Base-by-base conservation (phyloP, 2,797 vertebrate genomes). In the Triplophysa yarkandensis region DNA sequence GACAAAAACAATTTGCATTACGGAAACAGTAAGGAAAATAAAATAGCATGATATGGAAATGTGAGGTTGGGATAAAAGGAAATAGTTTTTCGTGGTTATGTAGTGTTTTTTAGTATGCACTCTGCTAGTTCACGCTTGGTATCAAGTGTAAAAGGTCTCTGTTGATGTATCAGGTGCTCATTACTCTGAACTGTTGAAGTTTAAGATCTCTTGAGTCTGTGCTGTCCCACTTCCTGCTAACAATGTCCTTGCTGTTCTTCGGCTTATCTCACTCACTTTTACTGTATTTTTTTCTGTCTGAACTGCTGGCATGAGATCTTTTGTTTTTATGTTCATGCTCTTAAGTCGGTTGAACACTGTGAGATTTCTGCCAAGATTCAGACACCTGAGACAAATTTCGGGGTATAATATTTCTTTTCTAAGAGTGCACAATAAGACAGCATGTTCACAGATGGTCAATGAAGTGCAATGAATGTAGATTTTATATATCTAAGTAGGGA, bases 201-300 rank as follows among this genome's bases (percentile, higher is more conserved):
- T 14, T 30, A 21, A 23, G 67, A 54, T 83, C 81, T 85, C 78
- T 55, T 17, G 81, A 82, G 77, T 83, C 64, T 27, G 66, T 83
- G 65, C 79, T 82, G 81, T 87, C 81, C 85, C 70, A 84, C 25
- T 86, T 87, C 86, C 71, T 81, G 48, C 57, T 62, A 50, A 84
- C 76, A 83, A 80, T 80, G 68, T 1, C 66, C 36, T 80, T 69
- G 57, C 83, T 78, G 82, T 80, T 77, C 76, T 39, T 64, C 57
- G n/a, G 32, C 32, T 23, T 16, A 23, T 41, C 43, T 74, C 60
- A 25, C 46, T 63, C 25, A 7, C 58, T 68, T 55, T 76, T 68
- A 27, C 48, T 76, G n/a, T 32, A 72, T 72, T 54, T 54, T n/a
- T 80, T 7, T 76, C 71, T 62, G 70, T 70, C 61, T 68, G 62